Percentiles rank a stretch among this genome's conserved stretches.
Conservation (phyloP, 2,113 vertebrate species). For the Turdus rufiventris region DNA sequence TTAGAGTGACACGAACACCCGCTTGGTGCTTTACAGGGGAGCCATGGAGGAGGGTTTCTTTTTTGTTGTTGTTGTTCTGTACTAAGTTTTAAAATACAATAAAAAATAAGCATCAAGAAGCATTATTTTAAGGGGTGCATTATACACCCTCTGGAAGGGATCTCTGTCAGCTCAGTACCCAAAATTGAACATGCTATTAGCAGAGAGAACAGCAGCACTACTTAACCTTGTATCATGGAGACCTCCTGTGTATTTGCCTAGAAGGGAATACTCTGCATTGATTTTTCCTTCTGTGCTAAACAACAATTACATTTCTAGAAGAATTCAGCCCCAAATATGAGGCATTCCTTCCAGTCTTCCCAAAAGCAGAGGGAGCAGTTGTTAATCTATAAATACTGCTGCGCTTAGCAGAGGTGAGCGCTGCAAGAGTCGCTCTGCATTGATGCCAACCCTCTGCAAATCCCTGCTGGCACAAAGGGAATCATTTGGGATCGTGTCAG, state of each 20-base stretch:
- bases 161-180: not conserved
- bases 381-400: not conserved
- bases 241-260: conserved; percentile 12
- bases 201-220: not conserved
- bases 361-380: not conserved
- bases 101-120: not conserved
- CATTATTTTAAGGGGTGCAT: conserved; percentile 25
- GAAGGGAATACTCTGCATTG: not conserved
- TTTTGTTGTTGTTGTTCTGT: not conserved
- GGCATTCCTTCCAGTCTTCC: not conserved
- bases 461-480: not conserved
- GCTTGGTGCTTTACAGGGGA: not conserved
- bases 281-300: not conserved
- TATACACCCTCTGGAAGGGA: not conserved
- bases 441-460: not conserved
- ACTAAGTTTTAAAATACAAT: not conserved
- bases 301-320: not conserved
- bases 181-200: not conserved
- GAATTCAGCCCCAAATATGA: not conserved
- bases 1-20: not conserved
- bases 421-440: not conserved
- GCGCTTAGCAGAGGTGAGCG: not conserved
- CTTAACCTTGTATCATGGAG: not conserved
- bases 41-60: not conserved
- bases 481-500: not conserved